Evolutionary conservation across 2,888 invertebrate species (phyloP).

Genomic region (Drosophila anomalata): DNA sequence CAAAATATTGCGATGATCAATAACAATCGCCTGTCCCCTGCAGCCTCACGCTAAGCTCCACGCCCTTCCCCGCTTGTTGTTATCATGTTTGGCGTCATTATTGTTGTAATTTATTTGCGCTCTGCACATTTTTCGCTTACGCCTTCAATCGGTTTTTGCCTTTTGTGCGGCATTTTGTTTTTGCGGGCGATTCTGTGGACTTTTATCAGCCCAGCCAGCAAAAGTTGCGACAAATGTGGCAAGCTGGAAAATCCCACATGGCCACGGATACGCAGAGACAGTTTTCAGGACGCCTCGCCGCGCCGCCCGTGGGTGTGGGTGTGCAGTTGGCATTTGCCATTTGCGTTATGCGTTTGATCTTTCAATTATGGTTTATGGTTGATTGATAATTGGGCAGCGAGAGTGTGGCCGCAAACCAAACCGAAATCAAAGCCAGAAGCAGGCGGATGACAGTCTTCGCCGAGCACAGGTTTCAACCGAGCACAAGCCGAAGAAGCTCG

Average conservation of each 20-base stretch:
- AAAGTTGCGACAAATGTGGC: slow-evolving; percentile 69
- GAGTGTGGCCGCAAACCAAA: slow-evolving; percentile 13
- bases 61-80: slow-evolving; percentile 53
- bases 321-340: slow-evolving; percentile 32
- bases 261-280: slow-evolving; percentile 12
- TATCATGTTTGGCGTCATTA: slow-evolving; percentile 78
- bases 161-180: slow-evolving; percentile 3
- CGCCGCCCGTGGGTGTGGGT: neutral
- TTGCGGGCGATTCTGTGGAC: slow-evolving; percentile 21
- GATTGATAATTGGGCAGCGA: slow-evolving; percentile 67
- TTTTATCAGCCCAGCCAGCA: slow-evolving; percentile 60
- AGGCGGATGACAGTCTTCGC: neutral
- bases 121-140: slow-evolving; percentile 74
- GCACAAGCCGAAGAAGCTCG: neutral
- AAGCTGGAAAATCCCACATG: slow-evolving; percentile 26
- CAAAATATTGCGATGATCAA: slow-evolving; percentile 79
- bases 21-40: slow-evolving; percentile 66
- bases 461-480: neutral
- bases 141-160: slow-evolving; percentile 42
- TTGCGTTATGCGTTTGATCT: slow-evolving; percentile 62
- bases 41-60: slow-evolving; percentile 4
- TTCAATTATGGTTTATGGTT: slow-evolving; percentile 74
- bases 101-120: slow-evolving; percentile 79
- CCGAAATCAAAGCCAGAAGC: slow-evolving; percentile 29
- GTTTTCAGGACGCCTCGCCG: slow-evolving; percentile 2